phyloP scores from a whole-genome alignment of 2,797 vertebrate genomes.

The Trachurus trachurus region DNA sequence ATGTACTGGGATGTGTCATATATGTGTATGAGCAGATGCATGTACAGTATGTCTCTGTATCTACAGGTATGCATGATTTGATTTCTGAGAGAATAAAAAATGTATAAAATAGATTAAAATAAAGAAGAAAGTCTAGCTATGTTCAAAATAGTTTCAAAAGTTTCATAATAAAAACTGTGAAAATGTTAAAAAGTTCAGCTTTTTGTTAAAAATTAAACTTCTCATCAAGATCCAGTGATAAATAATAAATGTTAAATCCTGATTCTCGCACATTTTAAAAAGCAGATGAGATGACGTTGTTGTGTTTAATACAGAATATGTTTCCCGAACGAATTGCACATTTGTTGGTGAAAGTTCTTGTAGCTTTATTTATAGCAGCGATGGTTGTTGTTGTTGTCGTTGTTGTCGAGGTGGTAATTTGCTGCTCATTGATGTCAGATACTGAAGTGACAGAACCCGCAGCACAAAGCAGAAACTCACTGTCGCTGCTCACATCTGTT shows the following conservation, averaged over 20 bases:
- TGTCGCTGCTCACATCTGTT: background rate
- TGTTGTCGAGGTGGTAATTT: slow-evolving; percentile 1
- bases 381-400: background rate
- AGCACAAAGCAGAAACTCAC: background rate
- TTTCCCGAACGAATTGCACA: background rate
- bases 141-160: too few relatives aligned
- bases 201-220: slow-evolving; percentile 1
- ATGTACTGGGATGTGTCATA: too few relatives aligned
- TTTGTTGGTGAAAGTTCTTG: background rate
- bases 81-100: too few relatives aligned
- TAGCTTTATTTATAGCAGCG: background rate
- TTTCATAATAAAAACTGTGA: too few relatives aligned
- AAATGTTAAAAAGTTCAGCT: background rate
- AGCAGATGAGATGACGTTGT: background rate
- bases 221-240: background rate
- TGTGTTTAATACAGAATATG: background rate
- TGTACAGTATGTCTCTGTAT: too few relatives aligned
- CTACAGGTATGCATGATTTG: too few relatives aligned
- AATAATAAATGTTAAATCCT: too few relatives aligned
- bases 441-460: slow-evolving; percentile 5
- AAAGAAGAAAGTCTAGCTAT: too few relatives aligned
- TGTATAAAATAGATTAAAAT: too few relatives aligned
- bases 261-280: background rate
- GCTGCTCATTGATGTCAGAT: background rate
- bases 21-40: too few relatives aligned